Conservation (phyloP, 1,140 invertebrate genomes). For the Augochlora pura region DNA sequence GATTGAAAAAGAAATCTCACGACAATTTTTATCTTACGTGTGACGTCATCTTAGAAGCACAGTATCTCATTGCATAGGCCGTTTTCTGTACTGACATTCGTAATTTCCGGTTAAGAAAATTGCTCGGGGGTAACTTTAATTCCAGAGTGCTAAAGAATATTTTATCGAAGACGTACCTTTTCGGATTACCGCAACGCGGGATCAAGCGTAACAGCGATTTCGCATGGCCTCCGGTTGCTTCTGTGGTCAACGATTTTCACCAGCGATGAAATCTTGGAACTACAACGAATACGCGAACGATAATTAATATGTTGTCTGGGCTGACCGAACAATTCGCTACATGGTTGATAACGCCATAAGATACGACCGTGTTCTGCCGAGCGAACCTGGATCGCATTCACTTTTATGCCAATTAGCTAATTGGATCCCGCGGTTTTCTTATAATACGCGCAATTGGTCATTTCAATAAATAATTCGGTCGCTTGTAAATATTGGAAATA, state of each 20-base stretch:
- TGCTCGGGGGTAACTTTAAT: not conserved
- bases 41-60: not conserved
- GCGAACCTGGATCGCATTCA: not conserved
- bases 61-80: not conserved
- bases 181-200: not conserved
- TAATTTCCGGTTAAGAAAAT: slow-evolving; percentile 24
- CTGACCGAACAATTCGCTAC: not conserved
- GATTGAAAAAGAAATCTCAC: no score
- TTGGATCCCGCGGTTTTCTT: no score
- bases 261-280: not conserved
- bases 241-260: slow-evolving; percentile 19
- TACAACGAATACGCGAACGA: not conserved
- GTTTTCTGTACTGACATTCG: slow-evolving; percentile 24
- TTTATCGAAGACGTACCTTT: not conserved
- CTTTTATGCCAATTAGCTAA: not conserved
- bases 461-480: no score
- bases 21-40: slow-evolving; percentile 17
- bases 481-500: no score
- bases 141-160: slow-evolving; percentile 14
- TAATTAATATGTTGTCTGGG: slow-evolving; percentile 12
- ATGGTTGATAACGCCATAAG: not conserved
- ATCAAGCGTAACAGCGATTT: slow-evolving; percentile 1
- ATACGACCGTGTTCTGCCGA: not conserved
- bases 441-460: no score
- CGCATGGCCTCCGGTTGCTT: not conserved